Evolutionary conservation across 2,888 invertebrate species (phyloP), one percentile per base, ranked within the genome.

Genomic region (Drosophila gaucha): DNA sequence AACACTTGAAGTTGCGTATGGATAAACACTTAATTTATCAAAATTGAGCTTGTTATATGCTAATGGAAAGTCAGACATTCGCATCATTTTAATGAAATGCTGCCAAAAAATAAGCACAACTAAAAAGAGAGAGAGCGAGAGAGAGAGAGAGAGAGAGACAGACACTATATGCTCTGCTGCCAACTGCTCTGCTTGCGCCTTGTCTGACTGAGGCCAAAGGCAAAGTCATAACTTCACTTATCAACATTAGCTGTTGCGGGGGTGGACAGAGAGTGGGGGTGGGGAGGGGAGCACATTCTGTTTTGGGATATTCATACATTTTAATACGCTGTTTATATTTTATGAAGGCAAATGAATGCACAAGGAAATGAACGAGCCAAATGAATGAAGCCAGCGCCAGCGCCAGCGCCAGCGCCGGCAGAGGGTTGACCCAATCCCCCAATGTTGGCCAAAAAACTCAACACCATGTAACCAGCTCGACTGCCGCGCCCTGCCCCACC

Each of bases 21-120:
- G 88, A 83, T 90, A 90, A 90, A 89, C 90, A 90, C 90, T 90
- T 90, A 87, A 90, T 90, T 89, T 89, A 89, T 89, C 86, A 89
- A 83, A 78, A 86, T 85, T 78, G 75, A 67, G 82, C 88, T 88
- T 83, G 89, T 87, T 90, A 89, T 90, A 89, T 88, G 82, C 84
- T 86, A 89, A 90, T 89, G 89, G 88, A 83, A 72, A 56, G 57
- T 31, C 73, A 74, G 73, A 76, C 73, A 59, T 36, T 24, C 12
- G 74, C 62, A 73, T 64, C 65, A 83, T 72, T 69, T 82, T 63
- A 65, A 68, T 62, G 72, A 68, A 79, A 75, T 73, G 69, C 78
- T 56, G 56, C 54, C 75, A 51, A 69, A 66, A 78, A 67, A 56
- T 58, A 58, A 52, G 38, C 57, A 57, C 64, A 69, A n/a, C n/a